Evolutionary conservation across 2,797 vertebrate species (phyloP).

Genomic region (Anguilla marmorata): DNA sequence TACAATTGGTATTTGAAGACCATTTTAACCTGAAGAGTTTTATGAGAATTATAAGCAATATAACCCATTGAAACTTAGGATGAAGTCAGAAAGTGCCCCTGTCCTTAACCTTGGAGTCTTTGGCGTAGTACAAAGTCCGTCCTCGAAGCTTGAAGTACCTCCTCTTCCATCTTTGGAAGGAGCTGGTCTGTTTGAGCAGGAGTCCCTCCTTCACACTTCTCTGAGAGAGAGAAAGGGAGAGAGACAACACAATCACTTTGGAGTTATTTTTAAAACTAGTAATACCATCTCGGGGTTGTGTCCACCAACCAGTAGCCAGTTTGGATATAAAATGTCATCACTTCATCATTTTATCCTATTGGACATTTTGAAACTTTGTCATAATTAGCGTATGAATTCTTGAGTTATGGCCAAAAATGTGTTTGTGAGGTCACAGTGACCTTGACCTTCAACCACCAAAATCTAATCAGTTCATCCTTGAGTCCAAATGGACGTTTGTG

Average conservation of each 20-base stretch:
- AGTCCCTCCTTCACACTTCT: constrained; percentile 94
- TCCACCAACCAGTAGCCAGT: no score
- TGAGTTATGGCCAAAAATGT: no score
- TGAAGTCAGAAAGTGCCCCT: background rate
- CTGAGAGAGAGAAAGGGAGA: constrained; percentile 59
- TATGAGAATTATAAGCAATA: background rate
- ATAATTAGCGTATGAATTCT: no score
- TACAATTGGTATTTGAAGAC: background rate
- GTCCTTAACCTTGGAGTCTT: constrained; percentile 85
- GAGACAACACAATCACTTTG: background rate
- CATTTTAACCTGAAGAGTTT: background rate
- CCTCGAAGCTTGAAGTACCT: constrained; percentile 91
- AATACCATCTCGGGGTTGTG: no score
- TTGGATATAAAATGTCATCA: no score
- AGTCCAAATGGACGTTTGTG: no score
- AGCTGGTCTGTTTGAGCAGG: constrained; percentile 90
- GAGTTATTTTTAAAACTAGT: background rate
- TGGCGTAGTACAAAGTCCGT: constrained; percentile 90
- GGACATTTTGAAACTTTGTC: no score
- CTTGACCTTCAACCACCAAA: no score
- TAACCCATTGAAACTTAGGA: background rate
- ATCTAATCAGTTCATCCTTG: no score
- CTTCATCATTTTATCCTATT: no score
- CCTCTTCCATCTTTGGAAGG: constrained; percentile 93
- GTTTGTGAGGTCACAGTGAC: no score